Base-by-base conservation (phyloP, 2,888 invertebrate species). In the Tanaodytes sp. region DNA sequence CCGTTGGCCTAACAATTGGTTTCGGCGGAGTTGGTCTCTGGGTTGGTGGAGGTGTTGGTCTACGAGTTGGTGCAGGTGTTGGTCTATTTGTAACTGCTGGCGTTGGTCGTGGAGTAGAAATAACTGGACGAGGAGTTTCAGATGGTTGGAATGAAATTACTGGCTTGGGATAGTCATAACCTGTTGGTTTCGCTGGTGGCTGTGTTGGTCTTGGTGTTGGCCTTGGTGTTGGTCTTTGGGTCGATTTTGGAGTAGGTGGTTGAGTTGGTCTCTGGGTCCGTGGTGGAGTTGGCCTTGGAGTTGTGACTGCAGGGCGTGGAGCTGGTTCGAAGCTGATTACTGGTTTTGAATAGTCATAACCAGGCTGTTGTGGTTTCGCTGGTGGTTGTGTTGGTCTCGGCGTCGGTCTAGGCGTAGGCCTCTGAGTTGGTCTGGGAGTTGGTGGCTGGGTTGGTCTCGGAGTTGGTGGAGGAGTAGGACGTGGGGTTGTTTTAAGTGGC, bases 1-100 rank as follows among this genome's bases (percentile, higher is more conserved):
- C n/a, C n/a, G 16, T 39, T 5, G 39, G 39, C 6, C 15, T 12
- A 11, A 9, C 11, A 1, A 20, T 14, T 27, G 27, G 27, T 27
- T n/a, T n/a, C n/a, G 5, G 4, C 27, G 4, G 27, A 4, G 9
- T 9, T 27, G 45, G 23, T n/a, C 23, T 27, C 16, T 11, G 27
- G 12, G 39, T 48, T 40, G 48, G 46, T 20, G 33, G 48, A 11
- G 51, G 78, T 0, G 80, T 79, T 11, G 82, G 79, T 2, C 81
- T 79, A 2, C 81, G 66, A 4, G 68, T 43, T n/a, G n/a, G n/a
- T n/a, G n/a, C n/a, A n/a, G n/a, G n/a, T n/a, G 43, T 33, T 37
- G 57, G 6, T 30, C 45, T 16, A n/a, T 6, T 1, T 5, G 33
- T 40, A 11, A 46, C 12, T 18, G 30, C 20, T 49, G 36, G 15